These are phyloP conservation scores for Notothenia rossii DNA, from an alignment of 2,113 vertebrate genomes.

Conservation along the genomic window DNA sequence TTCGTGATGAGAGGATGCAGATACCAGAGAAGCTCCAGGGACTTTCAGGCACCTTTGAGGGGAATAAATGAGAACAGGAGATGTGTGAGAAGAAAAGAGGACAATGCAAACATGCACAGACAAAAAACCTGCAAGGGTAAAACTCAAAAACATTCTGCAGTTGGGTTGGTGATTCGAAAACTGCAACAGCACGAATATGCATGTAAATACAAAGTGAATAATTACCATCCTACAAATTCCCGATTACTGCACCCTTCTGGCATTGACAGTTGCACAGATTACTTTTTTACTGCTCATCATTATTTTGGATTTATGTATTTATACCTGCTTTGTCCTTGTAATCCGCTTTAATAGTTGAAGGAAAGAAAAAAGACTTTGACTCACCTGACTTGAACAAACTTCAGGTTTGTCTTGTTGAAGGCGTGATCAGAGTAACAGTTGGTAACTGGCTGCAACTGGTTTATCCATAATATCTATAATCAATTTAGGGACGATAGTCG, in stretches of 20 bases:
- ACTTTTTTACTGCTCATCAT: no score
- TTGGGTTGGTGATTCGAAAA: background rate
- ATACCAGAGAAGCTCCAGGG: slow-evolving; percentile 45
- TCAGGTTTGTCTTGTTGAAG: background rate
- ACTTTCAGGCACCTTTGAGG: background rate
- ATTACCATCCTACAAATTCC: no score
- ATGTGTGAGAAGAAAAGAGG: slow-evolving; percentile 54
- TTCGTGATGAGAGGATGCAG: slow-evolving; percentile 24
- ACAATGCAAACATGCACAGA: slow-evolving; percentile 2
- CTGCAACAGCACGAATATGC: no score
- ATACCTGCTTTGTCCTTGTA: no score
- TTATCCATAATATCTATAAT: background rate
- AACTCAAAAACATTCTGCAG: background rate
- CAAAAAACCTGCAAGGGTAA: background rate
- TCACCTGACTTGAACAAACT: background rate
- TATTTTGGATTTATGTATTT: no score
- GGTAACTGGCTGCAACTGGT: background rate
- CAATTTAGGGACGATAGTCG: background rate
- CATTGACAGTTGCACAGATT: no score
- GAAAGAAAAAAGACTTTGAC: no score
- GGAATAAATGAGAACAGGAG: slow-evolving; percentile 45
- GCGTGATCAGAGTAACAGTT: background rate
- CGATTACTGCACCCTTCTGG: no score
- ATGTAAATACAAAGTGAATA: no score
- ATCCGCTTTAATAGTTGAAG: no score